Conservation (phyloP, 2,888 invertebrate species). For the Arge pagana region DNA sequence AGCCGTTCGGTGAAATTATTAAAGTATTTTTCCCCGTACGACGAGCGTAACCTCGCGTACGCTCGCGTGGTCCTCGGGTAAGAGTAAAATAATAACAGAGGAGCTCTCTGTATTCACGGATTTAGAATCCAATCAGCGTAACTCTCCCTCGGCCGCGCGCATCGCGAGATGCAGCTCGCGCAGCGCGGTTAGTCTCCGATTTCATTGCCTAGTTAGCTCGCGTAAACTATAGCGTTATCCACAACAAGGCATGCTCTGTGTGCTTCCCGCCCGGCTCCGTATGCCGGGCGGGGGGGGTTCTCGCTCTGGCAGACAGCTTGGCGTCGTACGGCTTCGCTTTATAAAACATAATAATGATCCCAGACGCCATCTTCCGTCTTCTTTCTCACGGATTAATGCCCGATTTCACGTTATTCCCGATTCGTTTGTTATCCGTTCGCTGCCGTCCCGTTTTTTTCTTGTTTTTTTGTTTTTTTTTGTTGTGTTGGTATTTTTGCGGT, state of each 20-base stretch:
- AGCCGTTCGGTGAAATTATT: no score
- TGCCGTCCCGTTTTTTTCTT: neutral
- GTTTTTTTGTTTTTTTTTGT: neutral
- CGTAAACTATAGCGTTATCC: conserved; percentile 14
- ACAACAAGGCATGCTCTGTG: conserved; percentile 19
- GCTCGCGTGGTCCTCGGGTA: no score
- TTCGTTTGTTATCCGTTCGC: neutral
- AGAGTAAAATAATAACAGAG: no score
- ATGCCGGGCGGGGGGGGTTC: conserved; percentile 30
- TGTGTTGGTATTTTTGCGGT: neutral
- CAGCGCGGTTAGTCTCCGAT: conserved; percentile 1
- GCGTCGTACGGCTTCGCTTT: conserved; percentile 54
- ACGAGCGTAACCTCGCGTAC: no score
- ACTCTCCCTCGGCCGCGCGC: neutral
- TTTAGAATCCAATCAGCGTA: conserved; percentile 14
- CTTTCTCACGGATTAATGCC: conserved; percentile 1
- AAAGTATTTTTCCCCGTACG: no score
- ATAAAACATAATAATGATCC: conserved; percentile 29
- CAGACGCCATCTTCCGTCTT: conserved; percentile 21
- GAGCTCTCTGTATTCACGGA: neutral
- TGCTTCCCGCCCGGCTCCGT: conserved; percentile 7
- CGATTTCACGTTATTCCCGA: neutral
- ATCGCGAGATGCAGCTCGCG: no score
- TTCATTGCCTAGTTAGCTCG: conserved; percentile 18
- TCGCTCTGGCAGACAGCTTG: conserved; percentile 57